Evolutionary conservation across 1,140 invertebrate species (phyloP), one percentile per base, ranked within the genome.

Genomic region (Pogonomyrmex californicus): DNA sequence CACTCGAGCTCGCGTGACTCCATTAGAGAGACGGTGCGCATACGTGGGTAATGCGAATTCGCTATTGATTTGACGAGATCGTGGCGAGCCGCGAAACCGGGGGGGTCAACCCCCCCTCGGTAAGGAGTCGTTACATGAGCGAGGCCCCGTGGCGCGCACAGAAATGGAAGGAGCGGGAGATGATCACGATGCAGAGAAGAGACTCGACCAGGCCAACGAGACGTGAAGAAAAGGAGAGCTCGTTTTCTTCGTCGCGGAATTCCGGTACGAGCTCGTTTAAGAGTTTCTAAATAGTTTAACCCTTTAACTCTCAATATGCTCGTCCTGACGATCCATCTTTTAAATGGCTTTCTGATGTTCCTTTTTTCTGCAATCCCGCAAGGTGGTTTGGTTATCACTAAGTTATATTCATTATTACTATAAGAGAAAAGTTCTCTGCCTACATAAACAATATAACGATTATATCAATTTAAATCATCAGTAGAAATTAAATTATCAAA

Each of bases 111-210:
- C 33, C n/a, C n/a, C 47, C 54, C 63, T 81, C 65, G 51, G 12
- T n/a, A 41, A 60, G 41, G 14, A 33, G 41, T 73, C 41, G 62
- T 49, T 17, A 44, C 5, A 60, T 44, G 33, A 49, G 44, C 56
- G 36, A 36, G 12, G 30, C 33, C 49, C 41, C 54, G 54, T 73
- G 41, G 68, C 79, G 88, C 38, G 76, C 85, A 33, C 77, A 86
- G 90, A 91, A 60, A 93, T 92, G 81, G 82, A 85, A 86, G 73
- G 56, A 81, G 47, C 60, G 82, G 47, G 63, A 56, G 71, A 92
- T 92, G 92, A 90, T 73, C 86, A 94, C 91, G 71, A 94, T 94
- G 94, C 92, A 94, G 79, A 94, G 93, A 85, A 92, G 91, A 85
- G 93, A 94, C 58, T 87, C 90, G 83, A 81, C 85, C 62, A 90